A percentile compares a stretch with the other conserved stretches of the same genome.
phyloP scores from a whole-genome alignment of 2,888 invertebrate species.

The Panzeria rudis region DNA sequence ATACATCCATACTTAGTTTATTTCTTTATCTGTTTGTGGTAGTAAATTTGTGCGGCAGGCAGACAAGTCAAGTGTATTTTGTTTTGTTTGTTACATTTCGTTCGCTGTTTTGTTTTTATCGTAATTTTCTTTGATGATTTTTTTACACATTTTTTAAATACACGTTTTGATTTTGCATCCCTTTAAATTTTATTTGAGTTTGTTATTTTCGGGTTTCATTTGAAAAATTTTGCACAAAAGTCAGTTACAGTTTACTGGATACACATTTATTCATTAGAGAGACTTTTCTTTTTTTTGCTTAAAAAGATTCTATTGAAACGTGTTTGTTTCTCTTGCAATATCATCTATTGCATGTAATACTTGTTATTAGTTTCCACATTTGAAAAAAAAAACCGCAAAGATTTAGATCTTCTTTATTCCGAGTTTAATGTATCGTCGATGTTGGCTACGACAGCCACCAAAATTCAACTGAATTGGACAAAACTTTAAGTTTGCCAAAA shows the following conservation, averaged over 20 bases:
- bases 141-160: conserved; percentile 52
- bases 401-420: conserved; percentile 54
- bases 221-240: conserved; percentile 34
- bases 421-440: conserved; percentile 53
- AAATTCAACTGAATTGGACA: conserved; percentile 72
- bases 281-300: conserved; percentile 32
- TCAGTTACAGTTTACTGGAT: conserved; percentile 42
- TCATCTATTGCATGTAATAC: conserved; percentile 51
- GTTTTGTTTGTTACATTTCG: conserved; percentile 47
- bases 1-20: background rate
- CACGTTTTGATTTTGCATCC: conserved; percentile 65
- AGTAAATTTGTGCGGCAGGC: conserved; percentile 39
- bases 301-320: conserved; percentile 21
- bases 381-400: conserved; percentile 16
- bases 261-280: conserved; percentile 51
- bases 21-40: conserved; percentile 1
- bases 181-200: conserved; percentile 38
- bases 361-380: conserved; percentile 48
- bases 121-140: conserved; percentile 62
- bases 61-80: conserved; percentile 65
- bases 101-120: conserved; percentile 69
- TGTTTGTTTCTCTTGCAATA: conserved; percentile 35
- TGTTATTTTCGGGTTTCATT: conserved; percentile 21
- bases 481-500: conserved; percentile 72
- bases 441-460: conserved; percentile 69